Evolutionary conservation across 1,140 invertebrate genomes (phyloP).

Genomic region (Hestina assimilis): DNA sequence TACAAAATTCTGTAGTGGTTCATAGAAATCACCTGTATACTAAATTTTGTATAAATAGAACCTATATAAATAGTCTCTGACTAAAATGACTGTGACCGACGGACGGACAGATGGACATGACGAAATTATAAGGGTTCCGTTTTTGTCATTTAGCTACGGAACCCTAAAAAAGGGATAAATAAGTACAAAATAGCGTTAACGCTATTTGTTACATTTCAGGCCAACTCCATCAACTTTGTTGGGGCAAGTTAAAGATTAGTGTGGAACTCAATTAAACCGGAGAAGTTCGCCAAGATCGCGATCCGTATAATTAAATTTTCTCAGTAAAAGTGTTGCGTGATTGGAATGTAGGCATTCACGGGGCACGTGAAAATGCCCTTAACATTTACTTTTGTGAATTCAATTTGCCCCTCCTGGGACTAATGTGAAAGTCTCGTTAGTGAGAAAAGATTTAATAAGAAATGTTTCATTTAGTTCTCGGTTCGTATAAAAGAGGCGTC

Average conservation of each 20-base stretch:
- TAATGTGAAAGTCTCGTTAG: conserved; percentile 23
- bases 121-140: too few relatives aligned
- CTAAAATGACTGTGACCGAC: too few relatives aligned
- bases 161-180: too few relatives aligned
- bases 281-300: conserved; percentile 59
- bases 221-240: conserved; percentile 9
- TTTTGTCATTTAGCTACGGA: too few relatives aligned
- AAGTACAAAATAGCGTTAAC: neutral
- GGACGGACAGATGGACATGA: too few relatives aligned
- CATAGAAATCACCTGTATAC: neutral
- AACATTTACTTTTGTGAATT: conserved; percentile 27
- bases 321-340: conserved; percentile 56
- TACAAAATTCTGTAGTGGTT: neutral
- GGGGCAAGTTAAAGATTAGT: conserved; percentile 64
- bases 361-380: conserved; percentile 26
- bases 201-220: neutral
- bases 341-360: conserved; percentile 32
- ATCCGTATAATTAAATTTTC: conserved; percentile 73
- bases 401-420: conserved; percentile 18
- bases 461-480: conserved; percentile 9
- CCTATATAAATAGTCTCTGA: neutral
- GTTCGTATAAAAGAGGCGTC: neutral
- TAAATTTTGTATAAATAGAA: neutral
- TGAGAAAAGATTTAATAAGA: conserved; percentile 14
- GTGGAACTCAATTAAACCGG: conserved; percentile 63